Base-by-base conservation (phyloP, 2,797 vertebrate genomes). In the Aulostomus chinensis region DNA sequence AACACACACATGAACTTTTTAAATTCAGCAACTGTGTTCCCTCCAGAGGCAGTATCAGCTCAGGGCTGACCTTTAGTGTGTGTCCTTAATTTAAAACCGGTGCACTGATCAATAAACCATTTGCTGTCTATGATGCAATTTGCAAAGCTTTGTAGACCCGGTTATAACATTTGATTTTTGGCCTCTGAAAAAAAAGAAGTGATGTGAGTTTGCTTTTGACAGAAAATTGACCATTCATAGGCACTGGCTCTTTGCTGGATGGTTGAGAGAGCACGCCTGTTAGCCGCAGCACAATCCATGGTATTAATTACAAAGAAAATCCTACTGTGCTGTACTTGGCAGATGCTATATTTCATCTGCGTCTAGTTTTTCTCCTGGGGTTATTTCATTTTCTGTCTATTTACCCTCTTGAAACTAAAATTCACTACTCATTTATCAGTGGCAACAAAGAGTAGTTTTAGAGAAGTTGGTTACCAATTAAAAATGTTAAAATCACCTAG, bases 71-170 rank as follows among this genome's bases (percentile, higher is more conserved):
- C 87, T 86, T 86, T 86, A 73, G 70, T 77, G 53, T 76, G 62
- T 38, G 58, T 82, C 76, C 88, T 87, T 86, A 85, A 89, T 88
- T 78, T 85, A 83, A 89, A 88, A 78, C 73, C 68, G 73, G 60
- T 78, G 72, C 69, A 73, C 70, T 68, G 83, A 88, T 89, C 88
- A 86, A 89, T 89, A 87, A 87, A 59, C 73, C 76, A 85, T 86
- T 89, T 83, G 51, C 75, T 79, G 58, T 68, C 50, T 81, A 80
- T 80, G 72, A 85, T 83, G 75, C 81, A 78, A 77, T 86, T 85
- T 81, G 71, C 50, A 15, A 57, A 77, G 80, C 68, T 77, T 76
- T 78, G 77, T 76, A 81, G 70, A 57, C 38, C 48, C 46, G 49
- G 73, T 84, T 82, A 78, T 69, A 80, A 72, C 61, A 68, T 86